Evolutionary conservation across 2,113 vertebrate genomes (phyloP).

Genomic region (Rattus rattus): DNA sequence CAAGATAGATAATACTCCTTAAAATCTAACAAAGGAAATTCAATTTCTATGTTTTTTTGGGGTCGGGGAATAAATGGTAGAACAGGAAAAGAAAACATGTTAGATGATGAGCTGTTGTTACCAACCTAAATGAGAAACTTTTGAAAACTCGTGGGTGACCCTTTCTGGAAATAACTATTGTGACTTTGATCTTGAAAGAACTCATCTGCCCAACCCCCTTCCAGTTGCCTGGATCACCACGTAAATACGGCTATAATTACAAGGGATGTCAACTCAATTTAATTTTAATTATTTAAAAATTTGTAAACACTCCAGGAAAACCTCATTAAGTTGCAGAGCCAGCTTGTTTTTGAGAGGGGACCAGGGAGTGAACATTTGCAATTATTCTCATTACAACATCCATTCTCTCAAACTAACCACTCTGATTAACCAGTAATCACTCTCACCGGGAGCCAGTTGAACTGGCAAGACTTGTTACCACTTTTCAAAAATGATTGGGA

Average conservation of each 20-base stretch:
- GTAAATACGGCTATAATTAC: constrained; percentile 83
- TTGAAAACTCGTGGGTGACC: background rate
- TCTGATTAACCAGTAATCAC: constrained; percentile 82
- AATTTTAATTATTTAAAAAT: constrained; percentile 86
- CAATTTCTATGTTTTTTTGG: background rate
- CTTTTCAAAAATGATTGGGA: constrained; percentile 55
- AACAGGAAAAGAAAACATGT: background rate
- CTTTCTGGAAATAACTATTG: constrained; percentile 53
- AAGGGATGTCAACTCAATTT: constrained; percentile 81
- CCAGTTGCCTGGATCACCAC: constrained; percentile 76
- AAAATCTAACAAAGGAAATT: constrained; percentile 2
- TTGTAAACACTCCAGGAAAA: constrained; percentile 83
- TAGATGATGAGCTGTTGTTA: background rate
- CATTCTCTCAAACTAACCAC: constrained; percentile 73
- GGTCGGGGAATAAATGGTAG: too few relatives aligned
- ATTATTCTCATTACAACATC: constrained; percentile 75
- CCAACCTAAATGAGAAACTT: constrained; percentile 41
- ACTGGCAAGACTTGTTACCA: constrained; percentile 56
- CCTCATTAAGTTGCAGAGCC: constrained; percentile 82
- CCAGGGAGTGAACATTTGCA: constrained; percentile 73
- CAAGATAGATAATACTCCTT: background rate
- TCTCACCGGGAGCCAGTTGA: constrained; percentile 58
- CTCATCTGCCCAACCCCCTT: background rate
- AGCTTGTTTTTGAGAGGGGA: constrained; percentile 80
- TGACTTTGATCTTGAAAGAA: constrained; percentile 57